phyloP scores from a whole-genome alignment of 2,113 vertebrate species.

The Albula goreensis region DNA sequence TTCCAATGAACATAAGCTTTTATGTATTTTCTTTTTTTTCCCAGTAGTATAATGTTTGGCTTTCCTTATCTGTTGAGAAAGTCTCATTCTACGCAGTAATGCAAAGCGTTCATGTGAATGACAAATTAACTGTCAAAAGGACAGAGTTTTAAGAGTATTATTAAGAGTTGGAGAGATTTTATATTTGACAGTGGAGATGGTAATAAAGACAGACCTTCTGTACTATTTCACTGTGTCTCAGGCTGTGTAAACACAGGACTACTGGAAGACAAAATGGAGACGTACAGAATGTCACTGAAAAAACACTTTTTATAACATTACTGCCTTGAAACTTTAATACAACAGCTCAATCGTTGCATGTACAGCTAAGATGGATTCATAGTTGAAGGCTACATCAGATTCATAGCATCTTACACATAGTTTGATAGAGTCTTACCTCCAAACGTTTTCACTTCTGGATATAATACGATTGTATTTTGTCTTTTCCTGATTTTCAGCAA shows the following conservation, averaged over 20 bases:
- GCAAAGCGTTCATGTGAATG: background rate
- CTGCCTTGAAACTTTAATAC: background rate
- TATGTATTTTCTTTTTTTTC: slow-evolving; percentile 1
- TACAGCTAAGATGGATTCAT: too few relatives aligned
- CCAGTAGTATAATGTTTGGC: background rate
- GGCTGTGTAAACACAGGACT: background rate
- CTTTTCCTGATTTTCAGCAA: too few relatives aligned
- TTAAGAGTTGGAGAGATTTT: background rate
- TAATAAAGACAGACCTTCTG: slow-evolving; percentile 15
- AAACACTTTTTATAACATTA: background rate
- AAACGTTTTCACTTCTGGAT: too few relatives aligned
- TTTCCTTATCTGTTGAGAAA: background rate
- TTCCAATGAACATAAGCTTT: background rate
- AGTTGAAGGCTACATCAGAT: too few relatives aligned
- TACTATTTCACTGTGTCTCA: background rate
- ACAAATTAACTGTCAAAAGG: background rate
- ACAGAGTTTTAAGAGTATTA: background rate
- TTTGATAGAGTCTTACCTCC: too few relatives aligned
- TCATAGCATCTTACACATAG: too few relatives aligned
- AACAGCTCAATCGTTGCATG: background rate
- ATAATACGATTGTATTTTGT: too few relatives aligned
- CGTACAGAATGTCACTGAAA: background rate
- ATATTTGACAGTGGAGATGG: slow-evolving; percentile 25
- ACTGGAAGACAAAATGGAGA: background rate
- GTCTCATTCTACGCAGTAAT: background rate